Base-by-base conservation (phyloP, 23 tunicate species). In the Ascidia mentula region DNA sequence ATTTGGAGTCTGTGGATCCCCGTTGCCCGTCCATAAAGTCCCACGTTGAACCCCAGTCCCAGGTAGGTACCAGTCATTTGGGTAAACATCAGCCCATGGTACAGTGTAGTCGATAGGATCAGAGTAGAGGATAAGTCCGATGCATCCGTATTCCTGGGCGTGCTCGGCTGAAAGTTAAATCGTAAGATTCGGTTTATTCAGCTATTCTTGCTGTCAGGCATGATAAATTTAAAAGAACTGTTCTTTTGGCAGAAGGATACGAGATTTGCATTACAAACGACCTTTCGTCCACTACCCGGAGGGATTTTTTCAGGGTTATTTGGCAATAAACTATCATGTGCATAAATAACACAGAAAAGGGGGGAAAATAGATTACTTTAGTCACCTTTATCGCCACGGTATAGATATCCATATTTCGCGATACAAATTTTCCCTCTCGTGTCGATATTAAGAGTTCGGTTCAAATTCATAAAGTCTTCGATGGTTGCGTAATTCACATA, bases 371-470 rank as follows among this genome's bases (percentile, higher is more conserved):
- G 40, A 72, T 28, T 26, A n/a, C n/a, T n/a, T n/a, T n/a, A 53
- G 3, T 4, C 13, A 88, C 88, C 95, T 92, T 92, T 92, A 33
- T 85, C 86, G 22, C 98, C 98, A 0, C 93, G 78, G 40, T 88
- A 92, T 78, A 92, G 88, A 74, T 36, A 61, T 40, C 98, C 98
- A 78, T 92, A 92, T 86, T 84, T 75, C 17, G 92, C 73, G 18
- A 92, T 87, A 61, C 98, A 92, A 24, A 92, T 79, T 20, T 90
- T 87, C 38, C 96, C 89, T 9, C 24, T 32, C 6, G 90, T 83
- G 40, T 77, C 60, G 36, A 91, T 88, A 26, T 60, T 42, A 0
- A 82, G 42, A 2, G 82, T 79, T 32, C 88, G 45, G 40, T 87
- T 89, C 20, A 92, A 69, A 12, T 59, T 22, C 1, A 87, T 79